Evolutionary conservation across 2,113 vertebrate species (phyloP), one percentile per base, ranked within the genome.

Genomic region (Monopterus albus): DNA sequence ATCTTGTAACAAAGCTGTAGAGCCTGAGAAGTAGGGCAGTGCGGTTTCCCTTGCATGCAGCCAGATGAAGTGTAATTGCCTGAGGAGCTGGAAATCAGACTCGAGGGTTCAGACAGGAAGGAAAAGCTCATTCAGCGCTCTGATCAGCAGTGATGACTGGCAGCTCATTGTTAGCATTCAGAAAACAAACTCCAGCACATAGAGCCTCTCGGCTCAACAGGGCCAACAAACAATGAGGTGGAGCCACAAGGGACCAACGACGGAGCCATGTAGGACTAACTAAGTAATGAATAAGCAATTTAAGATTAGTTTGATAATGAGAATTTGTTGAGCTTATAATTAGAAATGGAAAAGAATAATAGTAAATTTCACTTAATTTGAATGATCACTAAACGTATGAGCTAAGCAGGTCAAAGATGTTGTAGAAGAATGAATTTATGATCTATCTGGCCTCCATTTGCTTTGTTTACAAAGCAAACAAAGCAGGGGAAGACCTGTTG

Each of bases 51-150:
- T 74, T 38, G 74, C 63, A 83, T 35, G 62, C 81, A 72, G 66
- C 81, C 83, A 91, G 90, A 91, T 86, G 76, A 89, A 88, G 70
- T 78, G 83, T 82, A 82, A 90, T 81, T 78, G 83, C 80, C 86
- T 62, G 70, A 82, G 83, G 88, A 90, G 71, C 72, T 76, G 75
- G 70, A 77, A 87, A 90, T 86, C 85, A 82, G 77, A 79, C 84
- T 83, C 25, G 1, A 57, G 78, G 72, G 67, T 76, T 56, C 53
- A 72, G 78, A 69, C 52, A 72, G 72, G 70, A 87, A 86, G 83
- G 84, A 71, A 81, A 76, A 53, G 67, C 70, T 91, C 82, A 72
- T 78, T 72, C 55, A 56, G 74, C 68, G 51, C 83, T 77, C 82
- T 84, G 87, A 90, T 87, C 84, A 87, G 84, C 78, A 43, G 28